These are phyloP conservation scores for Xestia sexstrigata DNA, from an alignment of 2,888 invertebrate genomes.

Conservation along the genomic window DNA sequence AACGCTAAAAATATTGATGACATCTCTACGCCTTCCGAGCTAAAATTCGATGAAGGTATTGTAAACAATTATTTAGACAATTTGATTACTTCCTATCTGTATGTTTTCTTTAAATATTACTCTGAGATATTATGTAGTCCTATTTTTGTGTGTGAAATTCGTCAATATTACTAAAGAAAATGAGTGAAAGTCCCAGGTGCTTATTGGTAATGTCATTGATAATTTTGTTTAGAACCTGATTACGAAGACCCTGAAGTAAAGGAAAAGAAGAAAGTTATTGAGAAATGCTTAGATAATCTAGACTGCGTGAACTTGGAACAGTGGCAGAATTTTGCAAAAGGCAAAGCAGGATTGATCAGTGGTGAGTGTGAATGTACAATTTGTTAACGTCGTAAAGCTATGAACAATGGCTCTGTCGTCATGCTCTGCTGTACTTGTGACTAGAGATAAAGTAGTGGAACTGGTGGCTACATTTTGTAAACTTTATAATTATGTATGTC, in stretches of 20 bases:
- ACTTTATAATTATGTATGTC: background rate
- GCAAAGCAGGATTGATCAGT: conserved; percentile 93
- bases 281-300: conserved; percentile 88
- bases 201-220: conserved; percentile 55
- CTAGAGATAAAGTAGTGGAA: conserved; percentile 13
- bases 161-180: conserved; percentile 17
- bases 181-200: conserved; percentile 71
- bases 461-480: conserved; percentile 2
- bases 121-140: conserved; percentile 30
- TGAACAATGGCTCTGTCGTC: conserved; percentile 42
- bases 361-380: conserved; percentile 81
- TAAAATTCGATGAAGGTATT: conserved; percentile 93
- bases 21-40: conserved; percentile 91
- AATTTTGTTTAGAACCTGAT: conserved; percentile 87
- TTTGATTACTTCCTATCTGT: conserved; percentile 69
- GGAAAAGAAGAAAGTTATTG: conserved; percentile 91
- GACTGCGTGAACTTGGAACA: conserved; percentile 86
- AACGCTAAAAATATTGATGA: conserved; percentile 89
- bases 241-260: conserved; percentile 91
- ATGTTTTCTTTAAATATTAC: conserved; percentile 43
- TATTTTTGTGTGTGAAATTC: conserved; percentile 20
- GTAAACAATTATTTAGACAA: conserved; percentile 78
- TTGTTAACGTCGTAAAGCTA: conserved; percentile 46
- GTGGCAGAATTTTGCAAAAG: conserved; percentile 92
- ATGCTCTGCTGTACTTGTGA: conserved; percentile 22